phyloP scores from a whole-genome alignment of 1,140 invertebrate species.

The Mesaphorura yosii region DNA sequence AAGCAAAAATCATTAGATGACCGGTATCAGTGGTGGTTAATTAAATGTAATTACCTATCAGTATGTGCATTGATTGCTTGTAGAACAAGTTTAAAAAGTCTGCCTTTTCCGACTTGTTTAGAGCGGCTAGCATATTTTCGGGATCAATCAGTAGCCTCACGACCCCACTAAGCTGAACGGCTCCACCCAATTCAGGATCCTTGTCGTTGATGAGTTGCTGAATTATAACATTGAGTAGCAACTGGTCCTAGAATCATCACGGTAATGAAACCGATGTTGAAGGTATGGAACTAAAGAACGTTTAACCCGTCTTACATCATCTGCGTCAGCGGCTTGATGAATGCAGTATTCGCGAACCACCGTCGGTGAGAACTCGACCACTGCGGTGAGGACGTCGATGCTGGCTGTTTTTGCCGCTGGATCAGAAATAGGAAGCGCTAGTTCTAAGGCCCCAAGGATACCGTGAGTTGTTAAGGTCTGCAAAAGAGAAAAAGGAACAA shows the following conservation, averaged over 20 bases:
- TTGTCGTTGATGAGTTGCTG: constrained; percentile 85
- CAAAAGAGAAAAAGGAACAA: constrained; percentile 33
- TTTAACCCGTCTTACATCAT: constrained; percentile 55
- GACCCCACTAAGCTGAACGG: constrained; percentile 89
- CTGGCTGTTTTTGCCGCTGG: constrained; percentile 85
- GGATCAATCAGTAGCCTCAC: constrained; percentile 89
- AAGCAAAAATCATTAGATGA: constrained; percentile 4
- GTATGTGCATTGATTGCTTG: constrained; percentile 89
- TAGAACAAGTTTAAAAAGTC: constrained; percentile 99
- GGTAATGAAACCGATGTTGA: too few species aligned
- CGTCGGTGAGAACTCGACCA: constrained; percentile 47
- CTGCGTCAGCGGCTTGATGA: constrained; percentile 74
- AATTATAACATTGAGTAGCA: constrained; percentile 93
- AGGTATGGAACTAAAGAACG: too few species aligned
- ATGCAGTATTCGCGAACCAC: constrained; percentile 93
- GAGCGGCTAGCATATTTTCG: constrained; percentile 91
- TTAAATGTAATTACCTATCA: constrained; percentile 55
- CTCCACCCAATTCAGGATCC: constrained; percentile 84
- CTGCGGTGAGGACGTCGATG: constrained; percentile 94
- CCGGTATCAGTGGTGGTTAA: neutral
- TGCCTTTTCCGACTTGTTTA: constrained; percentile 91
- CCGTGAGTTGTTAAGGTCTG: constrained; percentile 82
- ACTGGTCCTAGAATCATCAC: constrained; percentile 68
- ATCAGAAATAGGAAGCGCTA: constrained; percentile 85
- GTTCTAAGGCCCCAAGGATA: constrained; percentile 85